Conservation (phyloP, 2,888 invertebrate genomes). For the Clistopyga incitator region DNA sequence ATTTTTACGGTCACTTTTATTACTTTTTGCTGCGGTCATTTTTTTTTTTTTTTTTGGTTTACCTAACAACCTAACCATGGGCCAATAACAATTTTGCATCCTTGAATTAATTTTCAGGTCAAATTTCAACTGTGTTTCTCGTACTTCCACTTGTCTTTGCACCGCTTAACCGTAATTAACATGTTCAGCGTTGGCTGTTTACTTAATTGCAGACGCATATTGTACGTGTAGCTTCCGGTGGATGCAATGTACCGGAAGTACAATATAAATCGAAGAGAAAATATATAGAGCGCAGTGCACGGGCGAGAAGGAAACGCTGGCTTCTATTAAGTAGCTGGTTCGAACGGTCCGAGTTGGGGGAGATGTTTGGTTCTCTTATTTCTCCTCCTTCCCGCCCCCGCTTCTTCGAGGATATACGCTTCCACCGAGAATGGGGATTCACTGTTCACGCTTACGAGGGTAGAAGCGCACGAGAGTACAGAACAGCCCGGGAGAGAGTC, state of each 20-base stretch:
- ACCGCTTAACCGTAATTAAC: background rate
- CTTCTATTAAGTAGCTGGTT: conserved; percentile 59
- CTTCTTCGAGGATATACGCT: conserved; percentile 20
- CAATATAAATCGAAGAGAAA: conserved; percentile 9
- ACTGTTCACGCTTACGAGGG: conserved; percentile 34
- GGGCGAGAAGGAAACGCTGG: background rate
- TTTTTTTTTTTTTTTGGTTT: too few relatives aligned
- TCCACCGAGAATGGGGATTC: conserved; percentile 26
- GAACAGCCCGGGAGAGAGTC: conserved; percentile 8
- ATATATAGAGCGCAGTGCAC: background rate
- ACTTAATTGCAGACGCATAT: background rate
- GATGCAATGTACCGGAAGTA: background rate
- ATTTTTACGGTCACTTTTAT: too few relatives aligned
- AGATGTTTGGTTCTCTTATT: conserved; percentile 33
- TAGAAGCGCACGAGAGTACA: conserved; percentile 10
- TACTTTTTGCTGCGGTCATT: too few relatives aligned
- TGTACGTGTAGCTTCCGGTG: background rate
- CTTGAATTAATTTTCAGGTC: background rate
- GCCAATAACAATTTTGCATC: too few relatives aligned
- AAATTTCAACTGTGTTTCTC: background rate
- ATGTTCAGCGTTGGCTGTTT: background rate
- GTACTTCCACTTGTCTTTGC: background rate
- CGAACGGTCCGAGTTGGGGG: conserved; percentile 56
- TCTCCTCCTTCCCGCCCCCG: background rate
- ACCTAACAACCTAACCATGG: too few relatives aligned